Evolutionary conservation across 2,797 vertebrate genomes (phyloP), one percentile per base, ranked within the genome.

Genomic region (Amphiprion clarkii): DNA sequence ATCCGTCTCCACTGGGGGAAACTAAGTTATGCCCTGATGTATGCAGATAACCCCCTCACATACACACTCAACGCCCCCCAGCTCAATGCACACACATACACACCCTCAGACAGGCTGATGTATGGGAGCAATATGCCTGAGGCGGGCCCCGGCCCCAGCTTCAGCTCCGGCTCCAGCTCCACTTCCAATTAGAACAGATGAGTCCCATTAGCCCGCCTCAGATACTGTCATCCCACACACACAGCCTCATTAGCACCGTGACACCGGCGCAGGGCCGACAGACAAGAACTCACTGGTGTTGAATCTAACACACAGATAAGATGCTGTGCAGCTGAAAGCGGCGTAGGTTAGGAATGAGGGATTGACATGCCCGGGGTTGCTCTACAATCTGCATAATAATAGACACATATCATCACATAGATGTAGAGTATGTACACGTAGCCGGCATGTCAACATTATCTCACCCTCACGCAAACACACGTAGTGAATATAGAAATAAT

Each of bases 71-170:
- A 44, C 68, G 56, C 71, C 81, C 75, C 71, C 59, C 62, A 78
- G 71, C 83, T 70, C 25, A 79, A 81, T 64, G 55, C 67, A 83
- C 72, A 54, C 66, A 72, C 59, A 61, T 33, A 71, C 73, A 87
- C 87, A 88, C 74, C 87, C 87, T 90, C 78, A 88, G 93, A 93
- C 92, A 94, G 93, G 90, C 93, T 95, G 95, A 96, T 95, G 90
- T 95, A 95, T 95, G 91, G 91, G 69, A 92, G 93, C 91, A 95
- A 95, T 95, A 95, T 96, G 94, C 93, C 94, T 88, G 84, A 94
- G 94, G 95, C 94, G 86, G 88, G 89, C 86, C 88, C 82, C 61
- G 76, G 86, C 86, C 87, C 84, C 81, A 58, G 86, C 86, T 84
- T 62, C 82, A 88, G 87, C 90, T 88, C 83, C 85, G 85, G 90